Evolutionary conservation across 1,140 invertebrate species (phyloP), one percentile per base, ranked within the genome.

Genomic region (Portunus trituberculatus): DNA sequence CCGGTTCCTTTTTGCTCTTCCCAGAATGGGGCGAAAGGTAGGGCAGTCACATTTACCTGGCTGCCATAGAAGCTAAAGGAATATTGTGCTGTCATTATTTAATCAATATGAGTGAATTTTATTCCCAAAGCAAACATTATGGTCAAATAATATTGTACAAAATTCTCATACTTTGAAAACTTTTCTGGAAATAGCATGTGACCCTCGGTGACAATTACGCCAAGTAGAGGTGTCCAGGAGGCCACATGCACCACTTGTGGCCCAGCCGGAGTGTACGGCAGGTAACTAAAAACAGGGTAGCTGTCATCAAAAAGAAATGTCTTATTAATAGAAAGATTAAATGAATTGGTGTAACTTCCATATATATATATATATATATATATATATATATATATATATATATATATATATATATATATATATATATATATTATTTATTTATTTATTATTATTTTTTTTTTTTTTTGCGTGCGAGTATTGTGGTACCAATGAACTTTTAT

Each of bases 11-110:
- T 10, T 52, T 16, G 31, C 31, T 90, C 93, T 0, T 32, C 46
- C 93, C 93, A 94, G 86, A 87, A 89, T 2, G 93, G 93, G 31
- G 86, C 28, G 31, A n/a, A 94, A 16, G 93, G 93, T 7, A 93
- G 67, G n/a, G 92, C 76, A 4, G 92, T 93, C 20, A 93, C 92
- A n/a, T 93, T 93, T 45, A 93, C 82, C 0, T 20, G 82, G 28
- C 82, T 76, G 8, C 93, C 93, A 52, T 89, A 82, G 29, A 94
- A 94, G 20, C 93, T 94, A 31, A 4, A 7, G 0, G 20, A 32
- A 16, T 67, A n/a, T 8, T 2, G n/a, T 7, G 28, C 20, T 0
- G 4, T 0, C 7, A 4, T 14, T 12, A 2, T 20, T 31, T 48
- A 28, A 31, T 88, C 0, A 29, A 28, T 28, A 31, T 31, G 2